Conservation (phyloP, 2,113 vertebrate species). For the Corythaixoides concolor region DNA sequence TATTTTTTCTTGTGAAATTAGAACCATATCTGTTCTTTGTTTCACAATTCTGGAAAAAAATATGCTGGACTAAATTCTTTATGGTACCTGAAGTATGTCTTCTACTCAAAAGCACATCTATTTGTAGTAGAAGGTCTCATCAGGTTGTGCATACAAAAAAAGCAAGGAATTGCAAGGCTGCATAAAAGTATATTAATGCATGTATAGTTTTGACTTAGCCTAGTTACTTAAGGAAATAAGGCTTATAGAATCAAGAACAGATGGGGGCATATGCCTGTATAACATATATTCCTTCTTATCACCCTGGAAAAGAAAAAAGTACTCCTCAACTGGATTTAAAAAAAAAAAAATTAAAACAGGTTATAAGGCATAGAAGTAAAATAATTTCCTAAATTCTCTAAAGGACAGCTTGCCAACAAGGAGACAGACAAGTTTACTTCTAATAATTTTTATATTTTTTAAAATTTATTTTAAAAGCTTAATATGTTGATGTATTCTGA, state of each 20-base stretch:
- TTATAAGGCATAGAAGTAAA: neutral
- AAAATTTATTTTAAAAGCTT: neutral
- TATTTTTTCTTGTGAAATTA: neutral
- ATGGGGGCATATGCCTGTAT: rapidly evolving
- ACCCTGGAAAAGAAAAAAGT: neutral
- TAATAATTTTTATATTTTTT: neutral
- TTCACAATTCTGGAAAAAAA: neutral
- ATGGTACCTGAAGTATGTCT: neutral
- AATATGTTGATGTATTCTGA: neutral
- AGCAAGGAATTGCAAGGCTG: neutral
- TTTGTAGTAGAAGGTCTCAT: neutral
- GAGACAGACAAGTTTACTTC: neutral
- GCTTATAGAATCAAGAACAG: neutral
- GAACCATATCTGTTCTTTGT: neutral
- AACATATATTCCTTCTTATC: neutral
- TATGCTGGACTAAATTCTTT: neutral
- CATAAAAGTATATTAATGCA: neutral
- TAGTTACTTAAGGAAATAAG: neutral
- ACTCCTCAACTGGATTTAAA: neutral
- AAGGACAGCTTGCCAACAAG: neutral
- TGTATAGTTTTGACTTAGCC: neutral
- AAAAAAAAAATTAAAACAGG: neutral
- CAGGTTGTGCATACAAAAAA: neutral
- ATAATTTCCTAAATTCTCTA: neutral
- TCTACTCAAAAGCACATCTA: neutral